Evolutionary conservation across 2,113 vertebrate genomes (phyloP), one percentile per base, ranked within the genome.

Genomic region (Pedionomus torquatus): DNA sequence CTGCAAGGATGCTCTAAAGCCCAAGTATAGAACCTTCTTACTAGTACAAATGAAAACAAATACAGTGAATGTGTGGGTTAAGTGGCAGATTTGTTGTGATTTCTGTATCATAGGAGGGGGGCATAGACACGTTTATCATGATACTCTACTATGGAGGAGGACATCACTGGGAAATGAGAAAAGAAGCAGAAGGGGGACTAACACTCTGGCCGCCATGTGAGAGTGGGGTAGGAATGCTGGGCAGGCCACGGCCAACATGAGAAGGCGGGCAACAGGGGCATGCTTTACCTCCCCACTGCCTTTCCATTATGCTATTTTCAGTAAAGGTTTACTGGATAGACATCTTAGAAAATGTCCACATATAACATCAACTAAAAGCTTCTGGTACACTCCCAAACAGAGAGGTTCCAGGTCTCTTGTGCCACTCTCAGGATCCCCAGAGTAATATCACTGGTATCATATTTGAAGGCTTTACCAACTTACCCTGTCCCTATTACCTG

Each of bases 181-280:
- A 80, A 70, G 7, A 68, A 44, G 28, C 28, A 86, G 48, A 69
- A 7, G 6, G 20, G 8, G 8, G 31, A 63, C 31, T 20, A 91
- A 43, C 21, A 5, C 4, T 57, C 37, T 33, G 19, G 11, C 11
- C 28, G 58, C 19, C 51, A 52, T 0, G 2, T 6, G 3, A 4
- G 48, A 84, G 24, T 31, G 13, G 4, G 43, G 18, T 64, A 90
- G 31, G 28, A 89, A 43, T 44, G 28, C n/a, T 26, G 11, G 39
- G 26, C 37, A 90, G 43, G 26, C 11, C 15, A 18, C 1, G 2
- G 48, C 23, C 33, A 51, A 7, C 3, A 7, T 5, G 7, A 58
- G 9, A 54, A 79, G n/a, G 16, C 5, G 78, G 23, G 43, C 0
- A 17, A 81, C 5, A 70, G 9, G 55, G 13, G 3, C 14, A 20